Conservation (phyloP, 2,113 vertebrate genomes). For the Archocentrus centrarchus region DNA sequence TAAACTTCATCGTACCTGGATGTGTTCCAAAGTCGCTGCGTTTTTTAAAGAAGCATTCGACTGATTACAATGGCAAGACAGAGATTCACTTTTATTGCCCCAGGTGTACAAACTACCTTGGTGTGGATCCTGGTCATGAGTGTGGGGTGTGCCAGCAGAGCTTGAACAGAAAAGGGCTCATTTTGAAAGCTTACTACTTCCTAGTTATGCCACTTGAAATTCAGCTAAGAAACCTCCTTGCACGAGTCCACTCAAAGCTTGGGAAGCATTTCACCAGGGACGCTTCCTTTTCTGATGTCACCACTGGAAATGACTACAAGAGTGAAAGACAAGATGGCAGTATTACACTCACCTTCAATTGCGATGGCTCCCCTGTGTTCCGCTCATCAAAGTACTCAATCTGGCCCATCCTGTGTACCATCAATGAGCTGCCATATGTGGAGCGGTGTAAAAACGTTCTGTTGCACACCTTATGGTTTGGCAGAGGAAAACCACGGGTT, state of each 20-base stretch:
- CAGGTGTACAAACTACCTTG: slow-evolving; percentile 17
- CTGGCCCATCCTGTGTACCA: slow-evolving; percentile 27
- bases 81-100: slow-evolving; percentile 28
- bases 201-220: slow-evolving; percentile 18
- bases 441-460: slow-evolving; percentile 11
- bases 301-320: slow-evolving; percentile 4
- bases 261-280: background rate
- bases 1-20: slow-evolving; percentile 19
- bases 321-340: background rate
- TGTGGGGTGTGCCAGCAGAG: slow-evolving; percentile 19
- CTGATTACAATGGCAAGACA: background rate
- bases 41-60: slow-evolving; percentile 5
- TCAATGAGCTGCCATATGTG: slow-evolving; percentile 20
- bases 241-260: slow-evolving; percentile 1
- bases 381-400: background rate
- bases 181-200: slow-evolving; percentile 17
- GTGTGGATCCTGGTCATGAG: slow-evolving; percentile 1
- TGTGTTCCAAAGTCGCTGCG: slow-evolving; percentile 7
- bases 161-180: slow-evolving; percentile 11
- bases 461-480: slow-evolving; percentile 27
- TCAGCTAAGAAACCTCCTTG: slow-evolving; percentile 5
- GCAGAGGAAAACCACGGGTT: slow-evolving; percentile 12
- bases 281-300: background rate
- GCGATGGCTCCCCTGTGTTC: background rate
- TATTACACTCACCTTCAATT: slow-evolving; percentile 18